Evolutionary conservation across 1,140 invertebrate species (phyloP), one percentile per base, ranked within the genome.

Genomic region (Ceratina australensis): DNA sequence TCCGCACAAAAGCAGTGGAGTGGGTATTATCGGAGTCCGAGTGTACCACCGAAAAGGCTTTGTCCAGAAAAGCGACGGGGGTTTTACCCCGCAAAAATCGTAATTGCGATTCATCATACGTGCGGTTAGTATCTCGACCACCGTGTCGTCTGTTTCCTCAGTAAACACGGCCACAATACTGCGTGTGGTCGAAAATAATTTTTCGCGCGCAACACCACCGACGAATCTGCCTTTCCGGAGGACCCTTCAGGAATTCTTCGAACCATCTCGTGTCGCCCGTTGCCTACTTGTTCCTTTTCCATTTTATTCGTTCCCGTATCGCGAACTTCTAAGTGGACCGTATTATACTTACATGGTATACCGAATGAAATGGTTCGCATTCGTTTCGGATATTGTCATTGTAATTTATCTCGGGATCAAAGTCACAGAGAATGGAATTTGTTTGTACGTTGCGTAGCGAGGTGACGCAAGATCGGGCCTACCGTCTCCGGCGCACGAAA

Each of bases 161-260:
- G 72, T 57, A 86, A 86, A 86, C 81, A 86, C 18, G 71, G 66
- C 13, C 28, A 54, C 42, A 66, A 57, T 83, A 75, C 78, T 52
- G 81, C 81, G 74, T 82, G 84, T 86, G 84, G 84, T 67, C 84
- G 67, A 78, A 78, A 81, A 74, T 65, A 78, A 64, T 80, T 78
- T 81, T 71, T 63, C 47, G 33, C 64, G 57, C 66, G 78, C 69
- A n/a, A 72, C 83, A 52, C 47, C 16, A 22, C 54, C 54, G 52
- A 18, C 54, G 57, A 82, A 71, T 52, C 33, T 22, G 63, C 24
- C 73, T 10, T 63, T 42, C 50, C 69, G 15, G 56, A 68, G 59
- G 49, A 63, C 24, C 22, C 68, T 80, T 49, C 49, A 69, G 54
- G 33, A 42, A 33, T 73, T 77, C 66, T 49, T 28, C 65, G 56